Evolutionary conservation across 2,113 vertebrate genomes (phyloP), one percentile per base, ranked within the genome.

Genomic region (Collichthys lucidus): DNA sequence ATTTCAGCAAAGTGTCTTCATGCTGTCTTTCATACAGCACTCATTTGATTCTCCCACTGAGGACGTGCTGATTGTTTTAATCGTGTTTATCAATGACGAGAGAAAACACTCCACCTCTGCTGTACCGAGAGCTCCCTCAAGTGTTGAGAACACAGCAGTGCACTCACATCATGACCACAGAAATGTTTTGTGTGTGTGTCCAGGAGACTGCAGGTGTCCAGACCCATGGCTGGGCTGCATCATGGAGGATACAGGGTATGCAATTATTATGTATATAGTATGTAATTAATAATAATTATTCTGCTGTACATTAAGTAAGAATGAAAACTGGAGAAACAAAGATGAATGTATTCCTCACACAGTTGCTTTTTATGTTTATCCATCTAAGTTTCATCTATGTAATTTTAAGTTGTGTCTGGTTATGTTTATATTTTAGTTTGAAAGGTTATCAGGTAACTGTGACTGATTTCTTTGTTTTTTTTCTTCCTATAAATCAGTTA

Each of bases 211-310:
- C 91, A 95, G 96, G 61, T 99, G 97, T 94, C 97, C 98, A 0
- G 98, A 99, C 59, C 88, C 91, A 0, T 99, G 98, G 98, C 94
- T 97, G 79, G 98, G 98, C 40, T 99, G 98, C 22, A 99, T 99
- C 91, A 99, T 99, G 98, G 98, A 99, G 86, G 98, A 99, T 86
- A 99, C 97, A 0, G 98, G 98, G 98, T 99, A 94, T 86, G 92
- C 24, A n/a, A n/a, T n/a, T n/a, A n/a, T n/a, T n/a, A n/a, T n/a
- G n/a, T n/a, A n/a, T n/a, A n/a, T n/a, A n/a, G n/a, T n/a, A 47
- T 19, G 40, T 15, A 46, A 53, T 55, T 61, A n/a, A 66, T 16
- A 70, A 47, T 24, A 20, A 49, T 29, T 0, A 22, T 40, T 20
- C 62, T 29, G 2, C 11, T n/a, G 9, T 12, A 63, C 19, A 35